Evolutionary conservation across 2,888 invertebrate species (phyloP).

Genomic region (Drymonia ruficornis): DNA sequence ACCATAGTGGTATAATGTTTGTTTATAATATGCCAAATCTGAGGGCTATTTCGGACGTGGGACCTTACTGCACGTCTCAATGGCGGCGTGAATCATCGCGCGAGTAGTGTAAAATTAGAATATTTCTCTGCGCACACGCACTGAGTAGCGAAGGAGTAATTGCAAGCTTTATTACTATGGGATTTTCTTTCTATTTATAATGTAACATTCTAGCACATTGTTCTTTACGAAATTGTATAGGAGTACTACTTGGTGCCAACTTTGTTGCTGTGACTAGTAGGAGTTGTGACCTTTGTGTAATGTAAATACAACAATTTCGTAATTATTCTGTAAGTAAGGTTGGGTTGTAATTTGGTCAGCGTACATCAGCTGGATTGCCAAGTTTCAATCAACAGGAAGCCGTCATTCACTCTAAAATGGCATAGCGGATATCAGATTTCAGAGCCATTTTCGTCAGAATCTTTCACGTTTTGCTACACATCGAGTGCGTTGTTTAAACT

Average conservation of each 20-base stretch:
- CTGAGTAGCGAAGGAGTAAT: constrained; percentile 29
- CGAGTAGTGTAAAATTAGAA: constrained; percentile 64
- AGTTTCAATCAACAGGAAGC: constrained; percentile 31
- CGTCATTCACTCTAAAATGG: constrained; percentile 15
- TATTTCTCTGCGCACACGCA: constrained; percentile 47
- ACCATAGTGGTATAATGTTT: constrained; percentile 36
- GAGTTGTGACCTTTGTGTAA: too few species aligned
- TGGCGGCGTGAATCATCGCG: constrained; percentile 64
- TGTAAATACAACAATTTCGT: too few species aligned
- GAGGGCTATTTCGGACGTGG: constrained; percentile 53
- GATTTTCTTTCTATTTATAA: constrained; percentile 30
- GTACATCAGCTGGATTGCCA: too few species aligned
- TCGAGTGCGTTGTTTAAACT: constrained; percentile 8
- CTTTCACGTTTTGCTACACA: constrained; percentile 3
- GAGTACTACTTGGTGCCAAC: neutral
- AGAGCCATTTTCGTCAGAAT: constrained; percentile 20
- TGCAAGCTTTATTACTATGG: constrained; percentile 41
- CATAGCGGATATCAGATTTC: constrained; percentile 30
- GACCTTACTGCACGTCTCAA: constrained; percentile 68
- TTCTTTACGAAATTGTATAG: constrained; percentile 7
- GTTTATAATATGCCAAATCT: constrained; percentile 59
- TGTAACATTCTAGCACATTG: constrained; percentile 21
- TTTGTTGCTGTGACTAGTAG: too few species aligned
- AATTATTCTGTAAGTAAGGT: too few species aligned
- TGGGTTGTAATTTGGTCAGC: too few species aligned